phyloP scores from a whole-genome alignment of 1,140 invertebrate genomes.

The Drosophila kanapiae region DNA sequence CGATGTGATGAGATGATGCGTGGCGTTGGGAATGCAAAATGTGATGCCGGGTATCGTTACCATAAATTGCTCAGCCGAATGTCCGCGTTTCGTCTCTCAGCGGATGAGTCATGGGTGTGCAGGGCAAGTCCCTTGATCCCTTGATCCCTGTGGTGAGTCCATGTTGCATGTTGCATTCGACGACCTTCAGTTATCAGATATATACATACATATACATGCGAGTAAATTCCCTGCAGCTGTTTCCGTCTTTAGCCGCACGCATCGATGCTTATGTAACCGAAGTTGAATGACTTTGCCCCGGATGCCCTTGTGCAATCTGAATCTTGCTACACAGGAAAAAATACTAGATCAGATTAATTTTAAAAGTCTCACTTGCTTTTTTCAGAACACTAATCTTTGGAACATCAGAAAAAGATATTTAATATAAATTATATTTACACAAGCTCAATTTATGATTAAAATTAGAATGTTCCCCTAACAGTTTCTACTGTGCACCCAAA shows the following conservation, averaged over 20 bases:
- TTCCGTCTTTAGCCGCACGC: constrained; percentile 43
- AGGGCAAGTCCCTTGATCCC: constrained; percentile 54
- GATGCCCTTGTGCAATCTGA: constrained; percentile 44
- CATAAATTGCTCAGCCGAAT: constrained; percentile 43
- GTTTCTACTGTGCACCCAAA: constrained; percentile 7
- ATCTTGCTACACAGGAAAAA: constrained; percentile 11
- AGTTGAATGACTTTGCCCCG: constrained; percentile 70
- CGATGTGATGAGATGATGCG: constrained; percentile 19
- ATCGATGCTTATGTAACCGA: constrained; percentile 68
- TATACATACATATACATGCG: constrained; percentile 10
- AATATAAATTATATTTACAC: not conserved
- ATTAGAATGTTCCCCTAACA: accelerated
- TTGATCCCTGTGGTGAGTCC: constrained; percentile 18
- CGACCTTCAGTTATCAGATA: constrained; percentile 61
- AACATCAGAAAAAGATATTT: too few relatives aligned
- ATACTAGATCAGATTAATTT: not conserved
- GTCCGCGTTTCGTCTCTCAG: constrained; percentile 2
- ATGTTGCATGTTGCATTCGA: constrained; percentile 59
- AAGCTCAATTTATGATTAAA: not conserved
- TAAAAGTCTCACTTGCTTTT: too few relatives aligned
- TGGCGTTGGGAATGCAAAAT: constrained; percentile 26
- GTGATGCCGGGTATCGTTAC: constrained; percentile 24
- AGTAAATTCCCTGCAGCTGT: constrained; percentile 30
- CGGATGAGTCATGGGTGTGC: constrained; percentile 44
- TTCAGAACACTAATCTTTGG: too few relatives aligned